phyloP scores from a whole-genome alignment of 2,888 invertebrate genomes.

The Cephus nigrinus region DNA sequence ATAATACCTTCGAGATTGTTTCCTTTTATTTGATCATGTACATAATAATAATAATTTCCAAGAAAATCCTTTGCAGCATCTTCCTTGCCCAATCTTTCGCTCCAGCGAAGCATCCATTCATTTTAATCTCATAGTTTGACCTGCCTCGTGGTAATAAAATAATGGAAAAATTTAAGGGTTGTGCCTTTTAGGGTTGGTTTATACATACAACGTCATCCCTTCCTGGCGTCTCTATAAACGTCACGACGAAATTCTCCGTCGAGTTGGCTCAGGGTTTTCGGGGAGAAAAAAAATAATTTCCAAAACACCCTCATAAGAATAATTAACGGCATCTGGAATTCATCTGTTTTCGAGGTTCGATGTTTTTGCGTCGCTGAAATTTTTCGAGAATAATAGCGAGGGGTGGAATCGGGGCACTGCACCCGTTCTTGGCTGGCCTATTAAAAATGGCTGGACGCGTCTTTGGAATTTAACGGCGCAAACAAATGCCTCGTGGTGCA shows the following conservation, averaged over 20 bases:
- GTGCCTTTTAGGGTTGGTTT: constrained; percentile 24
- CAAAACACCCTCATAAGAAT: too few relatives aligned
- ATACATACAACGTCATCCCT: background rate
- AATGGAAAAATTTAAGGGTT: constrained; percentile 35
- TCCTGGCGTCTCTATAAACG: background rate
- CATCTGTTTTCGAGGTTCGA: too few relatives aligned
- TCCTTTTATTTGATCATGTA: constrained; percentile 49
- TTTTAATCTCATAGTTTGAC: constrained; percentile 54
- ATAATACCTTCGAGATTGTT: constrained; percentile 55
- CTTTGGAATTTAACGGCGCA: background rate
- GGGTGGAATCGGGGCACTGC: too few relatives aligned
- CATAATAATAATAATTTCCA: constrained; percentile 32
- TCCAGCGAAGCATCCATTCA: constrained; percentile 39
- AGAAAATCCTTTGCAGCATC: background rate
- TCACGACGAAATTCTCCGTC: background rate
- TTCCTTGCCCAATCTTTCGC: background rate
- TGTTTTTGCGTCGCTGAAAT: too few relatives aligned
- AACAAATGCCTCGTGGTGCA: constrained; percentile 1
- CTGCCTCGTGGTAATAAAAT: constrained; percentile 16
- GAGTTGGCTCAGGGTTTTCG: background rate
- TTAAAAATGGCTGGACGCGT: too few relatives aligned
- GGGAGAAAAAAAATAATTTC: too few relatives aligned
- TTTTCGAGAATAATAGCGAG: too few relatives aligned
- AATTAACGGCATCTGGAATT: too few relatives aligned
- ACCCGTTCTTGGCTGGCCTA: too few relatives aligned